Percentiles rank a stretch among this genome's conserved stretches.
These are phyloP conservation scores for Phyllostomus hastatus DNA, from an alignment of 2,113 vertebrate species.

Conservation along the genomic window DNA sequence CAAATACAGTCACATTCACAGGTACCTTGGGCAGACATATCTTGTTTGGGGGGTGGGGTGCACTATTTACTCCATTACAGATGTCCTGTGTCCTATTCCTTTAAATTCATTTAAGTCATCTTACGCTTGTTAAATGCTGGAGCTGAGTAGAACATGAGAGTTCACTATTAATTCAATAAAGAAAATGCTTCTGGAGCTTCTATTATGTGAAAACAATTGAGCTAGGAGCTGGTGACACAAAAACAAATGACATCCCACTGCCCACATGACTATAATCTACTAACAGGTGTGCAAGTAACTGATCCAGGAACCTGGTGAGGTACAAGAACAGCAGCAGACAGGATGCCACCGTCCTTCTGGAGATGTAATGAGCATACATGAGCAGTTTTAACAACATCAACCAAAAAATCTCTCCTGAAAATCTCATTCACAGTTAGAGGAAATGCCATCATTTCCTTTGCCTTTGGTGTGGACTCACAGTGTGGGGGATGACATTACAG, in stretches of 20 bases:
- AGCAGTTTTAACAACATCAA: neutral
- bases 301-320: neutral
- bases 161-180: neutral
- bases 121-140: neutral
- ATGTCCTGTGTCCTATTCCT: neutral
- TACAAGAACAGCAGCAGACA: neutral
- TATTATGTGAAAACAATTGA: neutral
- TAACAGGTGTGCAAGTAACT: neutral
- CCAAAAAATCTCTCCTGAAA: neutral
- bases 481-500: neutral
- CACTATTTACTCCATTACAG: neutral
- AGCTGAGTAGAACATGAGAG: neutral
- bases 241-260: neutral
- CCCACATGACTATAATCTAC: neutral
- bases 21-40: neutral
- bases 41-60: neutral
- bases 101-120: neutral
- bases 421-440: neutral
- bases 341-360: neutral
- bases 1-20: neutral
- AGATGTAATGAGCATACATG: neutral
- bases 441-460: slow-evolving; percentile 39
- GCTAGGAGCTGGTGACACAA: neutral
- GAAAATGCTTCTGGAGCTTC: neutral
- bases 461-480: neutral